Percentiles rank a stretch among this genome's conserved stretches.
phyloP scores from a whole-genome alignment of 2,113 vertebrate species.

The Corynorhinus townsendii region DNA sequence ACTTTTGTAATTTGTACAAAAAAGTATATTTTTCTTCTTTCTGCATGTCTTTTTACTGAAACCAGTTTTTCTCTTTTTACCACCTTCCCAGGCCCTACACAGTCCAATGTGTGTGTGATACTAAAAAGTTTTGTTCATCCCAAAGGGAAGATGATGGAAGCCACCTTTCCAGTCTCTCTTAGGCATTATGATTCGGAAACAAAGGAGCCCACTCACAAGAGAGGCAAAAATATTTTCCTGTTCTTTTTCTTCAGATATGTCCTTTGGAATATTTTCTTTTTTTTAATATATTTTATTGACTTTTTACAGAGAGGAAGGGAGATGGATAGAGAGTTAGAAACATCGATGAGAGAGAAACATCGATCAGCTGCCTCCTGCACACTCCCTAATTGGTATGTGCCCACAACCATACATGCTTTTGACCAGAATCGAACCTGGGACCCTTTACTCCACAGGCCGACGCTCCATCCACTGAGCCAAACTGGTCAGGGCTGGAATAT shows the following conservation, averaged over 20 bases:
- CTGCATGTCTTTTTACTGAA: not conserved
- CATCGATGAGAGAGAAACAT: no score
- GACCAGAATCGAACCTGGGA: no score
- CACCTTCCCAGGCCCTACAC: not conserved
- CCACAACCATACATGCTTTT: no score
- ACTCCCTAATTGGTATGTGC: no score
- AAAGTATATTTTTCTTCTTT: not conserved
- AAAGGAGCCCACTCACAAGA: not conserved
- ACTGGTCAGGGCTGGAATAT: not conserved
- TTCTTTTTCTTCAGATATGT: slow-evolving; percentile 27
- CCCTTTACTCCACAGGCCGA: no score
- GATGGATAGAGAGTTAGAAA: no score
- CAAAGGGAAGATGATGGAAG: slow-evolving; percentile 27
- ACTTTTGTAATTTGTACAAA: not conserved
- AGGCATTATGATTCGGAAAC: slow-evolving; percentile 29
- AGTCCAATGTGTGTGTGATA: slow-evolving; percentile 45
- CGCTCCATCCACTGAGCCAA: no score
- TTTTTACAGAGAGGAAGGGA: no score
- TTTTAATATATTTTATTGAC: not conserved
- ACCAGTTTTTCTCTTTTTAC: not conserved
- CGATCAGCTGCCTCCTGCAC: no score
- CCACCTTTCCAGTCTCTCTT: slow-evolving; percentile 1
- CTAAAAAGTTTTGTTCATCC: slow-evolving; percentile 16
- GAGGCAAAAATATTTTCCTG: slow-evolving; percentile 56
- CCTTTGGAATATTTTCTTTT: slow-evolving; percentile 35